Evolutionary conservation across 2,113 vertebrate species (phyloP), one percentile per base, ranked within the genome.

Genomic region (Maccullochella peelii): DNA sequence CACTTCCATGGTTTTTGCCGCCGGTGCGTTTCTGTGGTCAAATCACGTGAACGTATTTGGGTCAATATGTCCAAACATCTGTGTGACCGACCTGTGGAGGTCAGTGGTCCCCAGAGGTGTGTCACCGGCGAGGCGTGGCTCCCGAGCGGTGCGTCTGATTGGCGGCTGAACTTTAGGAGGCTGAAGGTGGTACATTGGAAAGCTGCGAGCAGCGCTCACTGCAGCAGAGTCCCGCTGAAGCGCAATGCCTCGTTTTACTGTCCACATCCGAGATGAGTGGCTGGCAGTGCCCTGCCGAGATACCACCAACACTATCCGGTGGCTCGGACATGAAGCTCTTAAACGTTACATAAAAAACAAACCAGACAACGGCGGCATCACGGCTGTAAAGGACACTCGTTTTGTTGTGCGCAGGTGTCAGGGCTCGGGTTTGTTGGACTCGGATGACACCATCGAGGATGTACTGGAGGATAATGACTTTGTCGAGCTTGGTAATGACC

Each of bases 401-500:
- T 99, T 99, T 87, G 93, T 94, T 0, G 93, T 96, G 79, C 96
- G 97, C 73, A 95, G 97, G 79, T 99, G 98, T 90, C 98, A 99
- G 88, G 97, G 97, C 2, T 92, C 96, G 77, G 97, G 97, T 55
- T 91, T 99, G 91, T 74, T 99, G 94, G 98, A 99, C 90, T 92
- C 92, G 0, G 97, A 98, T 54, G 98, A 99, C 86, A 86, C 83
- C 0, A 93, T 99, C 21, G 96, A 96, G 16, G 96, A 97, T 87
- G 97, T 97, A 8, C 93, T 99, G 73, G 97, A 99, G 72, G 97
- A 99, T 92, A 99, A 99, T 40, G 98, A 99, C 80, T 99, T 99
- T 85, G 96, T 99, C 18, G 98, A 99, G 95, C 95, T 99, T 61
- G 98, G 98, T 99, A 96, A 97, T 94, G 79, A 73, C 27, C 5